Base-by-base conservation (phyloP, 2,113 vertebrate species). In the Ranitomeya variabilis region DNA sequence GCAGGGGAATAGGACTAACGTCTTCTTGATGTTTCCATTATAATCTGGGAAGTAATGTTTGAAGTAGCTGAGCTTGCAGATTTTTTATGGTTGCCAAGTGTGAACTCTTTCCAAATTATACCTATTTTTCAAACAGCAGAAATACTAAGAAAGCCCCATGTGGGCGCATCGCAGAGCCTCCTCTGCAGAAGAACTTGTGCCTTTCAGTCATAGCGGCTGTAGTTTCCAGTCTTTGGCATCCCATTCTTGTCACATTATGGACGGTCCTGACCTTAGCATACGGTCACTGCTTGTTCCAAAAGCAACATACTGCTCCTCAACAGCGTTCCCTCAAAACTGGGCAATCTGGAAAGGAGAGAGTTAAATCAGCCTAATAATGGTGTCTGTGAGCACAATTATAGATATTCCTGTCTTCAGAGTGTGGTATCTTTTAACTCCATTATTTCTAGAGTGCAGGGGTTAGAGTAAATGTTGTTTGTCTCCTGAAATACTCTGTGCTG, bases 41-140 rank as follows among this genome's bases (percentile, higher is more conserved):
- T 89, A 83, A 89, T 89, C 79, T 89, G 81, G 79, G 84, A 89
- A 78, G 81, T 89, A 89, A 89, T 89, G 87, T 89, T 89, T 89
- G 60, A 80, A 89, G 74, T 77, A 77, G 71, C 80, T 89, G 78
- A 90, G 74, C 77, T 59, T 52, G 62, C 64, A 84, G 80, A 76
- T 87, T 85, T n/a, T 55, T 4, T 79, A 0, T 15, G n/a, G 0
- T 23, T 85, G 1, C 59, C 15, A 8, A 87, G 23, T 19, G 6
- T 76, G n/a, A 0, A 0, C 1, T 0, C 0, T 0, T 59, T 86
- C 83, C 52, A 82, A 45, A 73, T 87, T 81, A 74, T 87, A 82
- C 78, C 86, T 81, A 66, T 82, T 82, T 23, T 37, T 87, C 66
- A 82, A 80, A 74, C 60, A 73, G 55, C 60, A 69, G 15, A 74